Base-by-base conservation (phyloP, 2,113 vertebrate species). In the Spea bombifrons region DNA sequence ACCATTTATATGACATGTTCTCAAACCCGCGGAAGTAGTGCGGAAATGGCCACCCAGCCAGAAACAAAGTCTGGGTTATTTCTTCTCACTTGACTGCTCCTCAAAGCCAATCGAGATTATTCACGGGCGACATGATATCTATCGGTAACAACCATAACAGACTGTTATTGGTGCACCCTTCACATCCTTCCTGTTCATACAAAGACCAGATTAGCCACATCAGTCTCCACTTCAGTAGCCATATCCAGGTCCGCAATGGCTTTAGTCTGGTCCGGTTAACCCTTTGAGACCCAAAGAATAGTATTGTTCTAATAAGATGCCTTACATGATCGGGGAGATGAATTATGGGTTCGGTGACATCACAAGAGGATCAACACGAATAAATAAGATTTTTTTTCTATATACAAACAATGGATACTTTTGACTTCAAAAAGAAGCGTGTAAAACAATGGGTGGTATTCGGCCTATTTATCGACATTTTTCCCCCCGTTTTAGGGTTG, bases 131-230 rank as follows among this genome's bases (percentile, higher is more conserved):
- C 49, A 68, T 52, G 83, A 84, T 0, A 66, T 61, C 81, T 67
- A 79, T 81, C 82, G 77, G 82, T 74, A 57, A 75, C 75, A 67
- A 50, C 77, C 5, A 76, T 71, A 73, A 4, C 59, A 74, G 81
- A 66, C 83, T 86, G 85, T 89, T 90, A 70, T 87, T 83, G 69
- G 81, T 86, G 75, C 68, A 78, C 50, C 71, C 71, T 61, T 9
- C 4, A 6, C 72, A 74, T 69, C 81, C 86, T 88, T 88, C 87
- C 87, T 87, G 87, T 69, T 63, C 72, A 30, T 75, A 87, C 82
- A 88, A 83, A 87, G 81, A 83, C 83, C 74, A 83, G 85, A 75
- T 90, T 86, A 90, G 83, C 70, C 72, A 50, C 76, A 75, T 85
- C 82, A 87, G 83, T 8, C 10, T 49, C 82, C 82, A 82, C 69